These are phyloP conservation scores for Meleagris gallopavo DNA, from an alignment of 2,113 vertebrate genomes.

Conservation along the genomic window DNA sequence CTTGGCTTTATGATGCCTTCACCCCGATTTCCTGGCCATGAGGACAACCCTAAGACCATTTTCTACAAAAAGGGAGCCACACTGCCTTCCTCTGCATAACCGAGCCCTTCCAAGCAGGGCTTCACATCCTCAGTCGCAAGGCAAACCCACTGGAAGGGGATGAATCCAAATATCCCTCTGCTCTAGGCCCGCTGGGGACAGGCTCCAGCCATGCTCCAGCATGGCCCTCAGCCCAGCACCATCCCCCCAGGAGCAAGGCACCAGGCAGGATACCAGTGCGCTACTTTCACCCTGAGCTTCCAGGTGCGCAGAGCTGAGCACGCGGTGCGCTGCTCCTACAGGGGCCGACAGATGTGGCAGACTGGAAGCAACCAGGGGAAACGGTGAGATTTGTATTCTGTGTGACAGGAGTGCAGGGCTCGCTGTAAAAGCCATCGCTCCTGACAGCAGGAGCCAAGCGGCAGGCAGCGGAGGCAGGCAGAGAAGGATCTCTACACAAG, in stretches of 20 bases:
- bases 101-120: neutral
- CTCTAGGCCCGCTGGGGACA: neutral
- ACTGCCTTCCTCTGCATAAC: rapidly evolving
- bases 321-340: rapidly evolving
- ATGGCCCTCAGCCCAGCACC: neutral
- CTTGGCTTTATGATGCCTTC: neutral
- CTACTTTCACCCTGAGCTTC: neutral
- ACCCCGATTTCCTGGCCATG: neutral
- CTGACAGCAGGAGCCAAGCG: neutral
- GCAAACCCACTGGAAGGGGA: neutral
- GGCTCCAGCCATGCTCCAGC: neutral
- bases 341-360: rapidly evolving
- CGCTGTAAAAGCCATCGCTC: neutral
- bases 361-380: neutral
- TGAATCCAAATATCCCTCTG: neutral
- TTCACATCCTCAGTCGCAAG: neutral
- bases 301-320: neutral
- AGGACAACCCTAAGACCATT: neutral
- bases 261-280: neutral
- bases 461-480: neutral
- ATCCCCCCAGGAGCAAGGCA: neutral
- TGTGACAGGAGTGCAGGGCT: neutral
- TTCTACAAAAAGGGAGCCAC: neutral
- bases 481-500: neutral
- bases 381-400: neutral